Conservation (phyloP, 64 coral and sea anemone species). For the Pocillopora damicornis region DNA sequence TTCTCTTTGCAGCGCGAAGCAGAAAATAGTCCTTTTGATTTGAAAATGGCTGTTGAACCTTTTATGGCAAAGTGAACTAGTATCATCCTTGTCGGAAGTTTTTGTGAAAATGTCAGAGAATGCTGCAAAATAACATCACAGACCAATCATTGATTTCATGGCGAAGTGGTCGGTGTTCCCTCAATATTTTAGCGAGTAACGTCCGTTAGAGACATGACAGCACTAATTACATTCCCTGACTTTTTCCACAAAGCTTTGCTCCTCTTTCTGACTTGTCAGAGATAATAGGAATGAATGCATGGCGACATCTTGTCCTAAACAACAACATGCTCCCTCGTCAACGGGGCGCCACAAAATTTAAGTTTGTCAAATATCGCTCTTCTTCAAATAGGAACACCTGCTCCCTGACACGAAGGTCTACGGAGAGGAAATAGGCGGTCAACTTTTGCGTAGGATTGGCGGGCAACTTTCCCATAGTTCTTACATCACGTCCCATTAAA, state of each 20-base stretch:
- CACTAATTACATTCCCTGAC: not conserved
- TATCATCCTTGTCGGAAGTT: no score
- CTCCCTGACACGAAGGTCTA: not conserved
- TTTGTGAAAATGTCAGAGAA: no score
- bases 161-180: no score
- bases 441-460: not conserved
- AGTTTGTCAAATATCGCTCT: not conserved
- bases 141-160: no score
- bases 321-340: not conserved
- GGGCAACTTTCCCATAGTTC: not conserved
- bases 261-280: not conserved
- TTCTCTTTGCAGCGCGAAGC: not conserved
- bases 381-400: conserved; percentile 5
- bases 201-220: not conserved
- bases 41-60: not conserved
- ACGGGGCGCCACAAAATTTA: conserved; percentile 2
- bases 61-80: no score
- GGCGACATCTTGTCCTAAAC: conserved; percentile 24
- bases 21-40: not conserved
- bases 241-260: not conserved
- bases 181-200: no score
- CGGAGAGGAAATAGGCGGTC: not conserved
- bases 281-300: not conserved
- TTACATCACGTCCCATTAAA: not conserved
- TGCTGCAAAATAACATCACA: no score